These are phyloP conservation scores for Lampris incognitus DNA, from an alignment of 2,113 vertebrate species.

Conservation along the genomic window DNA sequence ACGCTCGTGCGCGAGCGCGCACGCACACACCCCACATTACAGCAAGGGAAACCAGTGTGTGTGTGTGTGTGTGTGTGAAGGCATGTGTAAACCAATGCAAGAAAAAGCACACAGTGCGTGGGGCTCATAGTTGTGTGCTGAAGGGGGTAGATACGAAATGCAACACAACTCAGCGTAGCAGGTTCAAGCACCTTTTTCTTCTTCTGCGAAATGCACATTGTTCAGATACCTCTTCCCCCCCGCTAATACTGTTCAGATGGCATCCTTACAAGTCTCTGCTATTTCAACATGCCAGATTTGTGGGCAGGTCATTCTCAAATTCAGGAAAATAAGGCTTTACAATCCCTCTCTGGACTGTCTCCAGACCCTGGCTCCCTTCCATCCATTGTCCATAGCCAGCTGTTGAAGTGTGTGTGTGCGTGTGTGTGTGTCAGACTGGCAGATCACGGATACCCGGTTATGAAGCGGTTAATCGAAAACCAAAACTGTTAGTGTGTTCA, in stretches of 20 bases:
- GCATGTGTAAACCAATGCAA: too few species aligned
- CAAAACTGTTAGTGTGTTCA: neutral
- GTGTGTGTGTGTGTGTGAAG: too few species aligned
- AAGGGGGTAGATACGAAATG: too few species aligned
- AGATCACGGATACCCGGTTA: neutral
- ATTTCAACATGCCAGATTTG: constrained; percentile 17
- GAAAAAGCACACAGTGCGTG: neutral
- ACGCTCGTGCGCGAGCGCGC: neutral
- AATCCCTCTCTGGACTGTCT: constrained; percentile 9
- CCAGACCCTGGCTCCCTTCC: constrained; percentile 3
- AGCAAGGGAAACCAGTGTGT: too few species aligned
- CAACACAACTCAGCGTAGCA: too few species aligned
- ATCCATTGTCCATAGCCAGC: neutral
- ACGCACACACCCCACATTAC: too few species aligned
- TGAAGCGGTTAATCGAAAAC: too few species aligned
- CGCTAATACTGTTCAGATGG: neutral
- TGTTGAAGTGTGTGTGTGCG: neutral
- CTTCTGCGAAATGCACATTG: neutral
- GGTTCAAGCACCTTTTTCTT: neutral
- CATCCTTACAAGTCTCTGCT: constrained; percentile 3
- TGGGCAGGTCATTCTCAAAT: constrained; percentile 25
- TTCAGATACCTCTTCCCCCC: neutral
- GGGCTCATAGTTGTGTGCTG: neutral
- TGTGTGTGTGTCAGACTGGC: neutral
- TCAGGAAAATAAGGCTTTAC: constrained; percentile 13